Base-by-base conservation (phyloP, 2,888 invertebrate species). In the Dryadula phaetusa region DNA sequence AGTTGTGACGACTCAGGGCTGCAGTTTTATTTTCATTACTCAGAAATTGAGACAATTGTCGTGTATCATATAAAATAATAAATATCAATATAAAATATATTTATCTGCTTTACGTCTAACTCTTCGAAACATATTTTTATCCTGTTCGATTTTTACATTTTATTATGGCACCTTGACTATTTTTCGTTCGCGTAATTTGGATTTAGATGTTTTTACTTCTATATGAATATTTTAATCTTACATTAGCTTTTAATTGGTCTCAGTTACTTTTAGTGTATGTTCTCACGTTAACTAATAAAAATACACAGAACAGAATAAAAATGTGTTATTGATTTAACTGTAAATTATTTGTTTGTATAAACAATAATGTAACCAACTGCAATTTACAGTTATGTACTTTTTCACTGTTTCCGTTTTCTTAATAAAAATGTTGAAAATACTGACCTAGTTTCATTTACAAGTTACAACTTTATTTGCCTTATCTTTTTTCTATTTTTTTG, bases 381-480 rank as follows among this genome's bases (percentile, higher is more conserved):
- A 90, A 88, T 88, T 90, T 91, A 92, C 91, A 90, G 90, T 90
- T 90, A 90, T 90, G 88, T 92, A 92, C 92, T 92, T 92, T 92
- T 92, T 92, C 92, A 92, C 92, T 90, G 92, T 92, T 92, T 92
- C 92, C 88, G 92, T 92, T 92, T 92, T 92, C 92, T 87, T 90
- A 92, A 92, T 92, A 92, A 92, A 86, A 92, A 92, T 90, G 89
- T 92, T 92, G 85, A 91, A 92, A 92, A 66, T 70, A 66, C 34
- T 34, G 10, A 40, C 18, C 3, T 12, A 7, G 10, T 69, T 63
- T 66, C 2, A 56, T 64, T 66, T 53, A 16, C 14, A n/a, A n/a
- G 20, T 6, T 4, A 5, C 16, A 2, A n/a, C 0, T n/a, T 28
- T 25, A 56, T n/a, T n/a, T 3, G n/a, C n/a, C n/a, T n/a, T n/a